Conservation (phyloP, 2,113 vertebrate species). For the Myotis brandtii region DNA sequence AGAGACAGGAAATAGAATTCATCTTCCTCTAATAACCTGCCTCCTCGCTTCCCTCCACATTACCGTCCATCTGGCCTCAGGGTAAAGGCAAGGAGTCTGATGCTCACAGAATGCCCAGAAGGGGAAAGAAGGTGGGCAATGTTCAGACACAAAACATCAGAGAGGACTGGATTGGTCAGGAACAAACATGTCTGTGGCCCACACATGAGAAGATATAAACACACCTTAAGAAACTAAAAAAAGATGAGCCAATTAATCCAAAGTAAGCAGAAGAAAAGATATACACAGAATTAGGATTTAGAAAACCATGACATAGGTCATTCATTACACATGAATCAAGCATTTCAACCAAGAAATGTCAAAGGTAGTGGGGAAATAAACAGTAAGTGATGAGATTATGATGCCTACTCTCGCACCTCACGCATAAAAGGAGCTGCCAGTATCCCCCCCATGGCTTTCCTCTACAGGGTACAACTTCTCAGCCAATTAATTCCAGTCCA, state of each 20-base stretch:
- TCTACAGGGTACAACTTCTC: background rate
- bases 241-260: constrained; percentile 15
- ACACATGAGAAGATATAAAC: background rate
- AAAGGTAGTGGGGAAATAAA: constrained; percentile 5
- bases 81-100: constrained; percentile 20
- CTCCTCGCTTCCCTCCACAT: constrained; percentile 66
- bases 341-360: constrained; percentile 35
- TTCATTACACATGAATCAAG: constrained; percentile 8
- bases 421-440: background rate
- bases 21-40: constrained; percentile 78
- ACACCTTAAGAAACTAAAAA: constrained; percentile 41
- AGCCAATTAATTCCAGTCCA: constrained; percentile 51
- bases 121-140: constrained; percentile 53
- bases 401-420: background rate
- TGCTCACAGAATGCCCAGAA: constrained; percentile 58
- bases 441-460: background rate
- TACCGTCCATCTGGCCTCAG: constrained; percentile 74
- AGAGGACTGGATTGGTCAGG: background rate
- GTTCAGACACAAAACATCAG: constrained; percentile 52
- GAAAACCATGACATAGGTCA: background rate
- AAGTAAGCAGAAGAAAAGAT: constrained; percentile 21
- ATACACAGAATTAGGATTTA: background rate
- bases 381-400: background rate
- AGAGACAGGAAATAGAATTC: constrained; percentile 81
- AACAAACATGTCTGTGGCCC: constrained; percentile 26